Evolutionary conservation across 2,888 invertebrate genomes (phyloP).

Genomic region (Nyleta sp.): DNA sequence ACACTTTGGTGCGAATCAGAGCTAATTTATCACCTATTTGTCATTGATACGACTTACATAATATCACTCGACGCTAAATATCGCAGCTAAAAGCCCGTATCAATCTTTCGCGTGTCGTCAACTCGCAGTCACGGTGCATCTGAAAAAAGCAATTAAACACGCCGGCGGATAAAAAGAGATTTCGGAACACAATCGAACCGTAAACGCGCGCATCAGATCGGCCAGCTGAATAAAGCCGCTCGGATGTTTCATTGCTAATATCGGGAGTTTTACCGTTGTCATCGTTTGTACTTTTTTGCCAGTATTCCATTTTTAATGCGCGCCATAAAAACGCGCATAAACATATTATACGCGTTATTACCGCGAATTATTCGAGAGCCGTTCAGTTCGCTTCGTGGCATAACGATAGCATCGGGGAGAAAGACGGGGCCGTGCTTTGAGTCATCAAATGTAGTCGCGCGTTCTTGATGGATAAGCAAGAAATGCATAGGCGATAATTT

Average conservation of each 20-base stretch:
- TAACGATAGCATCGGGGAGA: too few species aligned
- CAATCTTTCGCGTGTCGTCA: constrained; percentile 13
- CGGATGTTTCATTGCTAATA: too few species aligned
- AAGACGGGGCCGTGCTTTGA: constrained; percentile 17
- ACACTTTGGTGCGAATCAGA: constrained; percentile 23
- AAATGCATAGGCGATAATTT: constrained; percentile 52
- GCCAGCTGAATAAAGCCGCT: too few species aligned
- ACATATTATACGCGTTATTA: constrained; percentile 35
- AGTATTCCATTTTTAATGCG: constrained; percentile 46
- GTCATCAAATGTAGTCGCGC: constrained; percentile 46
- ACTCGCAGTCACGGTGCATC: background rate
- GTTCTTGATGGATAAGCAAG: constrained; percentile 45
- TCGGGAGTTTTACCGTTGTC: constrained; percentile 32
- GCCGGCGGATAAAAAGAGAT: constrained; percentile 9
- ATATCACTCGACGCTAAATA: background rate
- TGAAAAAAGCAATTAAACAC: constrained; percentile 36
- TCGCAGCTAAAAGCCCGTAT: constrained; percentile 23
- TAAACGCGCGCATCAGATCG: constrained; percentile 12
- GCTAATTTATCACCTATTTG: constrained; percentile 23
- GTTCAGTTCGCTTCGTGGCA: too few species aligned
- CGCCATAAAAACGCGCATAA: constrained; percentile 40
- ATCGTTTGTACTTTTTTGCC: constrained; percentile 24
- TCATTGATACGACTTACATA: constrained; percentile 29
- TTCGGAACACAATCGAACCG: constrained; percentile 18
- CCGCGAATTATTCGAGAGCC: constrained; percentile 28